These are phyloP conservation scores for Strigamia crassipes DNA, from an alignment of 2,888 invertebrate species.

Conservation along the genomic window DNA sequence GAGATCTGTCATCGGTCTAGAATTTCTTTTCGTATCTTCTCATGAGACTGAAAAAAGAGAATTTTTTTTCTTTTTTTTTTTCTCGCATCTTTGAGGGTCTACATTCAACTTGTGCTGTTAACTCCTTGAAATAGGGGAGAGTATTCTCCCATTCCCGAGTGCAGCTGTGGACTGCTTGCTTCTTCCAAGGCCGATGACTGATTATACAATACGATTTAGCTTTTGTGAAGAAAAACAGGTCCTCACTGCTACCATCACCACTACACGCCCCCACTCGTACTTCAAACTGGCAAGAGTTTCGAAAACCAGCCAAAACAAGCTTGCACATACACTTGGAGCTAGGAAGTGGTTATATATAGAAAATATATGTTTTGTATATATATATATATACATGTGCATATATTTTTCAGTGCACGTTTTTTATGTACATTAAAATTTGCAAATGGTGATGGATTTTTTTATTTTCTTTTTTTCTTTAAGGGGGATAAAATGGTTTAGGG, in stretches of 20 bases:
- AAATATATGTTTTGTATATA: too few species aligned
- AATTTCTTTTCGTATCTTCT: not conserved
- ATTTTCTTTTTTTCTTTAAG: too few species aligned
- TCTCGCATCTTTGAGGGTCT: not conserved
- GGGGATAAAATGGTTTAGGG: conserved; percentile 7
- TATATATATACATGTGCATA: not conserved
- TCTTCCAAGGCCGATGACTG: not conserved
- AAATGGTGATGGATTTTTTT: not conserved
- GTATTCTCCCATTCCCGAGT: not conserved
- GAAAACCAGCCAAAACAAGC: not conserved
- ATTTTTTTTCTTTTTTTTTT: not conserved
- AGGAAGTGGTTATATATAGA: not conserved
- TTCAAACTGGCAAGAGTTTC: conserved; percentile 1
- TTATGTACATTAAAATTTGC: not conserved
- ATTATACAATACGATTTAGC: conserved; percentile 30
- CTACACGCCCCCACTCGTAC: not conserved
- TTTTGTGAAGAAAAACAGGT: conserved; percentile 24
- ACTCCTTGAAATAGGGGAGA: conserved; percentile 14
- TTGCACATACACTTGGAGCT: not conserved
- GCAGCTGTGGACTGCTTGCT: conserved; percentile 20
- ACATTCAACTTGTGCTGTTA: conserved; percentile 2
- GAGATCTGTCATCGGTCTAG: not conserved
- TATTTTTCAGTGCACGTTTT: not conserved
- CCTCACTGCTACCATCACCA: conserved; percentile 15
- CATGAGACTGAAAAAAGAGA: not conserved